Base-by-base conservation (phyloP, 2,797 vertebrate species). In the Chanos chanos region DNA sequence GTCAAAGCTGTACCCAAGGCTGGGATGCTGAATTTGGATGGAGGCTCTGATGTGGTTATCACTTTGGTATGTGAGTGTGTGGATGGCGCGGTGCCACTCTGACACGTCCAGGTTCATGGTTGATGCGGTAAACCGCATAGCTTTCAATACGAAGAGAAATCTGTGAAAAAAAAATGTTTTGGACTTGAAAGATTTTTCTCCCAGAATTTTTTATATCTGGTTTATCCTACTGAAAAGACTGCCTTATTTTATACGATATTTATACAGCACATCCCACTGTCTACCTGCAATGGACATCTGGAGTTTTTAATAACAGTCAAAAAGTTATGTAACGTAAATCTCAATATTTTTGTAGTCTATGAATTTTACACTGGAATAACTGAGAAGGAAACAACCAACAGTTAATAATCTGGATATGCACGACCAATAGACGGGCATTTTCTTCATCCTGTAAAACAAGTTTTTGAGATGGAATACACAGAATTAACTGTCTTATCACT, bases 231-330 rank as follows among this genome's bases (percentile, higher is more conserved):
- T 88, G 90, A 92, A 87, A 87, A 90, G 81, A 91, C 90, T 93
- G 92, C 92, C 93, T 95, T 95, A 93, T 94, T 97, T 97, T 96
- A 87, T 94, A 94, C 81, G 86, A 85, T 91, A 87, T 96, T 97
- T 97, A 93, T 97, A 94, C 87, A 91, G 84, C 90, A 89, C 92
- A 92, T 87, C 92, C 88, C 86, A 87, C 84, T 85, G 85, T 87
- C 80, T 87, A 88, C 82, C 85, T 77, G 80, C 86, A 83, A 86
- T 71, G 82, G 80, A 92, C 85, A 86, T 77, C 80, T 85, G 85
- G 81, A 85, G 79, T 89, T 90, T 92, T 89, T 89, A 87, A 82
- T 83, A 72, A 83, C 84, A 82, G 81, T 83, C 80, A 77, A 78
- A 87, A 83, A 80, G 82, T 87, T 86, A 82, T 88, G 88, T 89